Evolutionary conservation across 2,113 vertebrate genomes (phyloP).

Genomic region (Leptobrachium leishanense): DNA sequence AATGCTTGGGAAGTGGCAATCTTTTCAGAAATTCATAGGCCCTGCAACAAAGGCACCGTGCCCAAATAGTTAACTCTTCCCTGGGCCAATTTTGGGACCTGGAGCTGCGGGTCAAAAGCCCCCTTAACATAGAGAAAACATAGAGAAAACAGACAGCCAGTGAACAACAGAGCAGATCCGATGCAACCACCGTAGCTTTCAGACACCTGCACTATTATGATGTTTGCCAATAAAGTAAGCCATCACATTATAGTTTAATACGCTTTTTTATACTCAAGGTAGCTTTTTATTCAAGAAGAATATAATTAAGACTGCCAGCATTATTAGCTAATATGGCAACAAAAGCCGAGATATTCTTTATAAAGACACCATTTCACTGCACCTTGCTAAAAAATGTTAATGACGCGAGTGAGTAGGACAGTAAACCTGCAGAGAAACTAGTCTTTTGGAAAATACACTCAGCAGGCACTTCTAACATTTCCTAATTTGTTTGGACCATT

Average conservation of each 20-base stretch:
- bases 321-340: background rate
- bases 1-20: too few species aligned
- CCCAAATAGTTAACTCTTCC: too few species aligned
- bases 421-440: background rate
- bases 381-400: conserved; percentile 13
- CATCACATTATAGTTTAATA: background rate
- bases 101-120: too few species aligned
- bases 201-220: background rate
- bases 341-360: background rate
- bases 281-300: background rate
- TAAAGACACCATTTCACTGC: background rate
- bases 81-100: too few species aligned
- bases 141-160: too few species aligned
- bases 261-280: background rate
- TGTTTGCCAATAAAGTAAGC: background rate
- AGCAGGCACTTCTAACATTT: background rate
- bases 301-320: background rate
- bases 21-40: too few species aligned
- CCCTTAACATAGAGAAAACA: too few species aligned
- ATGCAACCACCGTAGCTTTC: background rate
- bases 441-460: conserved; percentile 7
- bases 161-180: too few species aligned
- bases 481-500: conserved; percentile 1
- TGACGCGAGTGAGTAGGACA: background rate
- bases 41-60: too few species aligned